Percentiles rank a stretch among this genome's conserved stretches.
Conservation (phyloP, 2,113 vertebrate genomes). For the Orthonyx spaldingii region DNA sequence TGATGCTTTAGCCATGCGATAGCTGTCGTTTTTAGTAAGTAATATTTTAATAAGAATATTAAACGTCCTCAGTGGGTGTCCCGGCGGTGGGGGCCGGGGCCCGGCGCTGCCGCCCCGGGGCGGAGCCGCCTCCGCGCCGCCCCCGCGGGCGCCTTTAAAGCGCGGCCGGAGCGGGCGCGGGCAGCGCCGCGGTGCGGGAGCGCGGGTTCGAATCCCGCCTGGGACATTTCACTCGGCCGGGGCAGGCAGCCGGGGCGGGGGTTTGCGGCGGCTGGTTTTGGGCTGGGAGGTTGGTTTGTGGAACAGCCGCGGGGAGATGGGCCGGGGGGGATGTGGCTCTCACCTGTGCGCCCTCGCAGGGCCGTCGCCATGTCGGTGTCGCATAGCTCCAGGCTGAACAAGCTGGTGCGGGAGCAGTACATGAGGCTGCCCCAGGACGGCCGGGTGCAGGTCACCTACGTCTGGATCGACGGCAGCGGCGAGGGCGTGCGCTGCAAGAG, state of each 20-base stretch:
- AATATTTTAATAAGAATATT: not conserved
- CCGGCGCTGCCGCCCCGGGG: not conserved
- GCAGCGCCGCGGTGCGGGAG: not conserved
- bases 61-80: not conserved
- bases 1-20: fast-evolving
- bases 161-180: not conserved
- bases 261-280: fast-evolving
- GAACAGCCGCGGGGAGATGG: fast-evolving
- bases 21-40: fast-evolving
- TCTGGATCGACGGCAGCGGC: conserved; percentile 82
- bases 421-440: conserved; percentile 71
- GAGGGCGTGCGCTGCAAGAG: conserved; percentile 75
- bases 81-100: not conserved
- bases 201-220: not conserved
- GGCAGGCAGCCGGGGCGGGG: not conserved
- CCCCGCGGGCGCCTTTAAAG: not conserved
- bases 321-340: not conserved
- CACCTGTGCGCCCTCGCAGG: not conserved
- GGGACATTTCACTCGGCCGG: not conserved
- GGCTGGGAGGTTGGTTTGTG: not conserved
- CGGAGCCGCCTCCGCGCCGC: not conserved
- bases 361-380: conserved; percentile 68
- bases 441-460: conserved; percentile 76
- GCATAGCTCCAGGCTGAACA: conserved; percentile 76
- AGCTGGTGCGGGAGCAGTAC: conserved; percentile 76